Conservation (phyloP, 2,113 vertebrate genomes). For the Tachysurus vachellii region DNA sequence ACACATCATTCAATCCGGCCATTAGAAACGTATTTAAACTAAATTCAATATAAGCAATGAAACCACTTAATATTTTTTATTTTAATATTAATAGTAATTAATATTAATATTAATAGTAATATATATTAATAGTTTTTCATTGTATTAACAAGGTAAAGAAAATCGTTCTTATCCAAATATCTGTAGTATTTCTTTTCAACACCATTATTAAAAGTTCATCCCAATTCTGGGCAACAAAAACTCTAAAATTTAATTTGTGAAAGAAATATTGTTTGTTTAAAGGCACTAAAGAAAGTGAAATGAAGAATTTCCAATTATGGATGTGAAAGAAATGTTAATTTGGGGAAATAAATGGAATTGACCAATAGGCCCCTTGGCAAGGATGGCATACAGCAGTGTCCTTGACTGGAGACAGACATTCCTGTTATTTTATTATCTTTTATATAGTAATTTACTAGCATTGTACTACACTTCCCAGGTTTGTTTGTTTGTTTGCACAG, state of each 20-base stretch:
- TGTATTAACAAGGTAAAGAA: not conserved
- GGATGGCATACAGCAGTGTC: not conserved
- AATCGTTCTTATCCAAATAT: not conserved
- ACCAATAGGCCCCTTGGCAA: not conserved
- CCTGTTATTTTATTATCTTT: not conserved
- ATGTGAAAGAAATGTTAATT: not conserved
- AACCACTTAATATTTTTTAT: too few relatives aligned
- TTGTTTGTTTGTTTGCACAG: not conserved
- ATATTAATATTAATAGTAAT: too few relatives aligned
- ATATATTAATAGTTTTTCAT: too few relatives aligned
- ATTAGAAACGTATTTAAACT: too few relatives aligned
- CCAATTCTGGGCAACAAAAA: not conserved
- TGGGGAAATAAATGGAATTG: not conserved
- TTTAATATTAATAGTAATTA: too few relatives aligned
- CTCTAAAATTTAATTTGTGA: not conserved
- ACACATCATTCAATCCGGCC: too few relatives aligned
- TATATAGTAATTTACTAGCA: not conserved
- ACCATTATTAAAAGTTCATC: not conserved
- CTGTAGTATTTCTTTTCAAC: not conserved
- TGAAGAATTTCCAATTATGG: not conserved
- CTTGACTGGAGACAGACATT: not conserved
- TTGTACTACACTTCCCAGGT: not conserved
- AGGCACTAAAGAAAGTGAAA: not conserved
- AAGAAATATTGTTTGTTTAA: not conserved
- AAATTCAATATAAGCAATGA: too few relatives aligned